A percentile compares a stretch with the other conserved stretches of the same genome.
Evolutionary conservation across 2,888 invertebrate genomes (phyloP).

Genomic region (Pasiphila rectangulata): DNA sequence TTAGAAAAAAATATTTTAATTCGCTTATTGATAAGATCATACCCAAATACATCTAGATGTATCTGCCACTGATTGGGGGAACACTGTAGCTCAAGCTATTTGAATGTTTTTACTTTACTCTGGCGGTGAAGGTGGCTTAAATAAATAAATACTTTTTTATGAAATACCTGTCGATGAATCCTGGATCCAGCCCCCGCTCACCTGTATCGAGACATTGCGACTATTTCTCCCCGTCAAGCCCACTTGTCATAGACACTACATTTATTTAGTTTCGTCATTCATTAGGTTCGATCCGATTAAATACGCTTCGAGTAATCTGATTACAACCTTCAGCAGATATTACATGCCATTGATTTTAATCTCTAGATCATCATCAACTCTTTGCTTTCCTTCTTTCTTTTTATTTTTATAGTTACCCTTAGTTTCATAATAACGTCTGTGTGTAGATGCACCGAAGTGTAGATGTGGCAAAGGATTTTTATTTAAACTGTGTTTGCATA

Average conservation of each 20-base stretch:
- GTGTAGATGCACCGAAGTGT: too few species aligned
- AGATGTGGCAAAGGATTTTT: too few species aligned
- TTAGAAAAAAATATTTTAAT: too few species aligned
- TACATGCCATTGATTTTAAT: slow-evolving; percentile 10
- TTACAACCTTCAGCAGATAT: slow-evolving; percentile 29
- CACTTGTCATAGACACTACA: slow-evolving; percentile 53
- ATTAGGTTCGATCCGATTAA: slow-evolving; percentile 41
- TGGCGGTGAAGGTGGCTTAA: too few species aligned
- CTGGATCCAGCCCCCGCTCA: slow-evolving; percentile 29
- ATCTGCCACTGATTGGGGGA: too few species aligned
- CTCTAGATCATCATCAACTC: slow-evolving; percentile 1
- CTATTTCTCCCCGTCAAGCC: slow-evolving; percentile 56
- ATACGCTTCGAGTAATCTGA: slow-evolving; percentile 39
- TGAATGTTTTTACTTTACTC: too few species aligned
- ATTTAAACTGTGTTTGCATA: too few species aligned
- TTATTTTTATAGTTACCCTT: too few species aligned
- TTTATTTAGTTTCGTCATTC: slow-evolving; percentile 42
- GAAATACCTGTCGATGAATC: not conserved
- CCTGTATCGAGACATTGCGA: slow-evolving; percentile 38
- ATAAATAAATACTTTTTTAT: not conserved
- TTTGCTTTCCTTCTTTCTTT: not conserved
- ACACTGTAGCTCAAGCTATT: too few species aligned
- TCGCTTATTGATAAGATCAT: too few species aligned
- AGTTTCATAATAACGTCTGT: too few species aligned
- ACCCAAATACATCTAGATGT: too few species aligned